phyloP scores from a whole-genome alignment of 2,113 vertebrate species.

The Heptranchias perlo region DNA sequence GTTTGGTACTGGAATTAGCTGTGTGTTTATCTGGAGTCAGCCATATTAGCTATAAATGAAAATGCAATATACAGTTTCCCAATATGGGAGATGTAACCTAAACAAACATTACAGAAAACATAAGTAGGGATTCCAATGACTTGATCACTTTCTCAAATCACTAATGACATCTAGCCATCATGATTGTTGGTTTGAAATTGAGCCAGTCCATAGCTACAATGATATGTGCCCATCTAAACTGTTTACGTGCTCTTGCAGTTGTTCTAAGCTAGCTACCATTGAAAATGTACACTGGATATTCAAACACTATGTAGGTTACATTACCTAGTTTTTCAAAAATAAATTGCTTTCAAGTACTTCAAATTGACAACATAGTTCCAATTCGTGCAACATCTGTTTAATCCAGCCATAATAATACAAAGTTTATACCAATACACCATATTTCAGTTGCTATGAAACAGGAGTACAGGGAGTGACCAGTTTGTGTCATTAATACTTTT shows the following conservation, averaged over 20 bases:
- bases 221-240: not conserved
- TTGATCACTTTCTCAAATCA: not conserved
- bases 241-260: not conserved
- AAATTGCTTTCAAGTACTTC: not conserved
- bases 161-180: not conserved
- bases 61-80: too few relatives aligned
- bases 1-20: not conserved
- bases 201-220: not conserved
- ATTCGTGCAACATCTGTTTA: not conserved
- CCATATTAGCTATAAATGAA: too few relatives aligned
- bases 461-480: not conserved
- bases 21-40: not conserved
- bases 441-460: not conserved
- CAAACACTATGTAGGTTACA: not conserved
- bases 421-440: not conserved
- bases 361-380: not conserved
- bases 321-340: not conserved
- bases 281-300: not conserved
- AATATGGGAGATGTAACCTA: not conserved
- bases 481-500: not conserved
- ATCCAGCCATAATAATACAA: not conserved
- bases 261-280: not conserved
- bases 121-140: not conserved
- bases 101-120: not conserved
- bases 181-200: not conserved